Base-by-base conservation (phyloP, 2,888 invertebrate genomes). In the Baccha elongata region DNA sequence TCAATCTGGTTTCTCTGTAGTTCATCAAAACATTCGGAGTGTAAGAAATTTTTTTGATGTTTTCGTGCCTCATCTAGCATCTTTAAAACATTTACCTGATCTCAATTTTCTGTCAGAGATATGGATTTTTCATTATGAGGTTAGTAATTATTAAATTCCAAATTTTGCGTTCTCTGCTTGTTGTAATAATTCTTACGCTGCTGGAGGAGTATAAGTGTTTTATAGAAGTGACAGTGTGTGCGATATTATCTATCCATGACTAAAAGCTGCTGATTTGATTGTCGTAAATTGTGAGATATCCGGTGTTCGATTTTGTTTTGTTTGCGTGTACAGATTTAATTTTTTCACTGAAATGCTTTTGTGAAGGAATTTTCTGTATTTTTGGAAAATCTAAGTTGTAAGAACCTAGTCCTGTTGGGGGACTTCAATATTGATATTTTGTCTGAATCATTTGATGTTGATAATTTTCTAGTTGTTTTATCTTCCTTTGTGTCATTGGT, bases 271-370 rank as follows among this genome's bases (percentile, higher is more conserved):
- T 15, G 23, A 42, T 42, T n/a, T 58, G 42, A 58, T 42, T n/a
- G 15, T 42, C 42, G 21, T 58, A 42, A 58, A 42, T 13, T 58
- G 58, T 26, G 60, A 62, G 26, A n/a, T 62, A 32, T 19, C 46
- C 35, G 62, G 62, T 35, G 8, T 2, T 19, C 11, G 21, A 1
- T 62, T 48, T 19, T 48, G 21, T 21, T 65, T 50, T 50, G 35
- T 65, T 40, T 48, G 50, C 8, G 48, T 50, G 10, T 50, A 65
- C 48, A 65, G 48, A 15, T 37, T 50, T 15, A 35, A 64, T 64
- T 48, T 42, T 11, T 60, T 26, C 10, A 32, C 15, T 21, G 29
- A 15, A 44, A 15, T 1, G 2, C 26, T 15, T 60, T 44, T 17
- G 23, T 60, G 23, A 29, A 60, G 11, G 60, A 60, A 60, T 29